Percentiles rank a stretch among this genome's conserved stretches.
These are phyloP conservation scores for Collichthys lucidus DNA, from an alignment of 2,113 vertebrate species.

Conservation along the genomic window DNA sequence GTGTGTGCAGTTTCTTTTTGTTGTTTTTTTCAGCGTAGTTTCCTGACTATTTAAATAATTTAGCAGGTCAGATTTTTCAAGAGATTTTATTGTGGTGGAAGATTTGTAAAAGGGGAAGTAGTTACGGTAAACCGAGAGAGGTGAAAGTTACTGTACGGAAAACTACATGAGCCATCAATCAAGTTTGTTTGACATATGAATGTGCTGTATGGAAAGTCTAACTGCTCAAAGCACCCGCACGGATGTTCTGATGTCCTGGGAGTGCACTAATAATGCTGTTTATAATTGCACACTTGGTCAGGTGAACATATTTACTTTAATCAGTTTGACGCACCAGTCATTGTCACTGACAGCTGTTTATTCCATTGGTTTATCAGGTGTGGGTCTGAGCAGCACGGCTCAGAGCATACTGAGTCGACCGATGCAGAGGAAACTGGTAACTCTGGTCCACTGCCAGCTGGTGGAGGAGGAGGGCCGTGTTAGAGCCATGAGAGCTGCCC, in stretches of 20 bases:
- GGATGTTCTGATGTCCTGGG: neutral
- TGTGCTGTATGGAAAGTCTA: neutral
- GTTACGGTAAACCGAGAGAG: neutral
- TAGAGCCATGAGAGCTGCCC: constrained; percentile 96
- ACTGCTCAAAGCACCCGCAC: neutral
- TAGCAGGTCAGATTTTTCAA: neutral
- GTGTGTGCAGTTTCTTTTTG: neutral
- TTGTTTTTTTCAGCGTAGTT: neutral
- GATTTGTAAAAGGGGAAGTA: constrained; percentile 7
- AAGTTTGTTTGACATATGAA: neutral
- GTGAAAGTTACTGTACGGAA: too few species aligned
- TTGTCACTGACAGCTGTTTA: neutral
- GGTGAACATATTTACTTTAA: neutral
- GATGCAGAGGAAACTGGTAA: constrained; percentile 99
- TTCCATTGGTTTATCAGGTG: constrained; percentile 82
- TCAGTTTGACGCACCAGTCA: neutral
- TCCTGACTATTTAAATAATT: neutral
- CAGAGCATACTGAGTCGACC: constrained; percentile 97
- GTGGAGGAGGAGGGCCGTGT: constrained; percentile 98
- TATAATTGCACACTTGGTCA: neutral
- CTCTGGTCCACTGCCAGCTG: constrained; percentile 96
- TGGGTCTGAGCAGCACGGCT: constrained; percentile 94
- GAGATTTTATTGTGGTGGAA: neutral
- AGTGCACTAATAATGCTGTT: neutral
- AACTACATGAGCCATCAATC: neutral